Evolutionary conservation across 2,113 vertebrate species (phyloP), one percentile per base, ranked within the genome.

Genomic region (Anolis sagrei): DNA sequence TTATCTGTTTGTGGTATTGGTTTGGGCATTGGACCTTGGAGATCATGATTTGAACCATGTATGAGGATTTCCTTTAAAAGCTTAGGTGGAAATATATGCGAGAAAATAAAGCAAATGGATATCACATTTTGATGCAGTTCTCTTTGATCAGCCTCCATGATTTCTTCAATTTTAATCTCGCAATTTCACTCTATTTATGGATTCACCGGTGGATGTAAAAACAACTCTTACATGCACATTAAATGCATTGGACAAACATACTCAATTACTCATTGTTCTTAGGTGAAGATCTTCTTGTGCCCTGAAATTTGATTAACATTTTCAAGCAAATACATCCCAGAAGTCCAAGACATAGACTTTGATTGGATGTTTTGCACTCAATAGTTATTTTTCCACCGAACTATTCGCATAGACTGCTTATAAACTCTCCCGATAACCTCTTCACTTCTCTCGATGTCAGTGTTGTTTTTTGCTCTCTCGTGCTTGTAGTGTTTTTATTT

Each of bases 401-500:
- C 89, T 90, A 78, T 84, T 91, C 91, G 90, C 85, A 78, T 85
- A 93, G 90, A 76, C 89, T 86, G 84, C 64, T 86, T 75, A 74
- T 62, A 86, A 80, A 83, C 90, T 90, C 74, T 90, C 93, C 92
- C 90, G 94, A 93, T 96, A 96, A 97, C 95, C 92, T 92, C 91
- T 95, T 91, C 88, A 66, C 61, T 87, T 92, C 91, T 95, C 2
- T 51, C 92, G 93, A 93, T 89, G 76, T 92, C 92, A 27, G 77
- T 21, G 80, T 69, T 80, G 77, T 74, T 92, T 92, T 83, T 72
- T 85, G 86, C 81, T 83, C 91, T 92, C 92, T 90, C 90, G 89
- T 90, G 93, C 93, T 93, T 91, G 91, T 91, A 95, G 94, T 95
- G 90, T 94, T 94, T 95, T 96, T 96, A 94, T 95, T 95, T 92